Evolutionary conservation across 92 coral and sea anemone species (phyloP).

Genomic region (Actinostola sp.): DNA sequence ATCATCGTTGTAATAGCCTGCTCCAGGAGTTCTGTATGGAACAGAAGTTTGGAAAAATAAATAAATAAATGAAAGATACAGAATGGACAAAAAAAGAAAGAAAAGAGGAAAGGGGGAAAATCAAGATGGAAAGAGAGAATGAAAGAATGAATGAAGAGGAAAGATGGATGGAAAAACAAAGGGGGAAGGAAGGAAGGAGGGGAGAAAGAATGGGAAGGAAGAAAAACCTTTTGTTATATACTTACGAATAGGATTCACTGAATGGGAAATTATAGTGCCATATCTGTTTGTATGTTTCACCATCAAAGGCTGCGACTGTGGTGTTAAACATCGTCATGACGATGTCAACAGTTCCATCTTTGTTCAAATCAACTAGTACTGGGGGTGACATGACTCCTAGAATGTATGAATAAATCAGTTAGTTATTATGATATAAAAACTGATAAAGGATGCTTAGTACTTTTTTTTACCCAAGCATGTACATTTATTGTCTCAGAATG

Average conservation of each 20-base stretch:
- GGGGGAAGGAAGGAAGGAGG: background rate
- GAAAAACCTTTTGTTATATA: too few species aligned
- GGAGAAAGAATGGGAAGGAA: too few species aligned
- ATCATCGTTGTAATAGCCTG: constrained; percentile 89
- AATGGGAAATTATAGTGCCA: constrained; percentile 86
- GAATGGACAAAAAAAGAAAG: background rate
- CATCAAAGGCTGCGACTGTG: constrained; percentile 93
- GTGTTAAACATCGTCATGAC: constrained; percentile 93
- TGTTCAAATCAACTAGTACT: constrained; percentile 84
- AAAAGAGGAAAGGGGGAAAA: background rate
- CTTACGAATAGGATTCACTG: constrained; percentile 95
- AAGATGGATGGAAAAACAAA: too few species aligned
- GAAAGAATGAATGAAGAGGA: too few species aligned
- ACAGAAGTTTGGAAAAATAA: background rate
- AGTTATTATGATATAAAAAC: background rate
- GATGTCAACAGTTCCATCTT: constrained; percentile 96
- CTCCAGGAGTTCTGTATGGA: constrained; percentile 81
- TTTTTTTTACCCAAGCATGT: too few species aligned
- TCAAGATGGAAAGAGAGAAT: too few species aligned
- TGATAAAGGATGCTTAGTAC: too few species aligned
- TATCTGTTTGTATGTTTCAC: constrained; percentile 73
- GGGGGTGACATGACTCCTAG: constrained; percentile 97
- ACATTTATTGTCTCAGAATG: too few species aligned
- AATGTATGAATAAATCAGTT: background rate
- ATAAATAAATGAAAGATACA: background rate